Evolutionary conservation across 2,113 vertebrate species (phyloP), one percentile per base, ranked within the genome.

Genomic region (Laticauda colubrina): DNA sequence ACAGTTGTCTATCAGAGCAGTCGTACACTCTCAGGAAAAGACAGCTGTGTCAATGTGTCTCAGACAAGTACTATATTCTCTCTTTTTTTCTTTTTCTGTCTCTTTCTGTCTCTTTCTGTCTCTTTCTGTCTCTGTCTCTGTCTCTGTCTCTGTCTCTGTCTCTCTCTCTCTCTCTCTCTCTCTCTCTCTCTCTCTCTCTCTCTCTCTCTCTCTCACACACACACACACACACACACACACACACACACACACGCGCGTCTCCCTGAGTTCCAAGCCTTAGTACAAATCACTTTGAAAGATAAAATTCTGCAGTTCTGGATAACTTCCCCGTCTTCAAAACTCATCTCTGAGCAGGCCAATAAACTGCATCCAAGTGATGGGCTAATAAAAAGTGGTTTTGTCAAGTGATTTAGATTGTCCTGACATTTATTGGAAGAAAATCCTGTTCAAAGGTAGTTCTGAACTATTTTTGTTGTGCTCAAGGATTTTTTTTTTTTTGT

Each of bases 291-390:
- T 14, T 54, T 87, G 55, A 86, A 90, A 86, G 75, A 53, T 43
- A 43, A 29, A 53, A 87, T 93, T 64, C 56, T 90, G 89, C 89
- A 90, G 88, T 87, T 56, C n/a, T 15, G 29, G n/a, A 53, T 90
- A 15, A 14, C 29, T 53, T 24, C 57, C 15, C 1, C 18, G 2
- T 24, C 45, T 0, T 3, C 69, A 81, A 61, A 61, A 39, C n/a
- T 1, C 15, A 8, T 51, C 24, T 11, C n/a, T 5, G n/a, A 48
- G 57, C 20, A 26, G 21, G 14, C 43, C 57, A 90, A 92, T 53
- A 90, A 86, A 93, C 89, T 86, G 43, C 45, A 29, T 11, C 11
- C 54, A 43, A 87, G 54, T 29, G 21, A 90, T n/a, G 15, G n/a
- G 39, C 55, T 93, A 90, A 81, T 54, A 64, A 90, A 86, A 87